phyloP scores from a whole-genome alignment of 2,888 invertebrate species.

The Laspeyria flexula region DNA sequence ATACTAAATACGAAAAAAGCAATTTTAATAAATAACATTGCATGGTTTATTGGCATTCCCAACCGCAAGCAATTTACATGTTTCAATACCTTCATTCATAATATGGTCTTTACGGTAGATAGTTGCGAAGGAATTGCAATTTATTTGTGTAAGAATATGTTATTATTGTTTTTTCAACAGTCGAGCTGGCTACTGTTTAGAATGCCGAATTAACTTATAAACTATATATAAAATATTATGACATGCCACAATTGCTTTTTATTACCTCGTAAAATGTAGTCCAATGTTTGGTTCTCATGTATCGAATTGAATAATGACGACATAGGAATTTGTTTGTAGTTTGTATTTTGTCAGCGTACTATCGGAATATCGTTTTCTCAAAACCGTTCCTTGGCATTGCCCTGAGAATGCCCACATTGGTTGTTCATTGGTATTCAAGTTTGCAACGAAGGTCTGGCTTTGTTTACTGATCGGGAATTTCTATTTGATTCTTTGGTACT shows the following conservation, averaged over 20 bases:
- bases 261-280: constrained; percentile 30
- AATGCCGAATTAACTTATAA: too few relatives aligned
- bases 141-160: constrained; percentile 6
- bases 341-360: constrained; percentile 70
- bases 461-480: constrained; percentile 72
- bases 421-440: constrained; percentile 70
- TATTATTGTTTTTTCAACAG: too few relatives aligned
- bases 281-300: constrained; percentile 67
- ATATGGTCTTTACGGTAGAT: constrained; percentile 33
- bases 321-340: constrained; percentile 73
- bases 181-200: too few relatives aligned
- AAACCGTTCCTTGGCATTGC: constrained; percentile 79
- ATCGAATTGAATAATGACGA: constrained; percentile 70
- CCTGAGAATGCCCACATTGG: constrained; percentile 69
- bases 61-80: constrained; percentile 50
- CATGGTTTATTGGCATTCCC: constrained; percentile 52
- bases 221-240: too few relatives aligned
- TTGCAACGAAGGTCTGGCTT: constrained; percentile 47
- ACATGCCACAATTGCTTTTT: too few relatives aligned
- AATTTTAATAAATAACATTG: constrained; percentile 52
- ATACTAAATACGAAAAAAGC: constrained; percentile 63
- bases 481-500: constrained; percentile 59
- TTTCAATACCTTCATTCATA: constrained; percentile 37
- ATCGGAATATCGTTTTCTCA: constrained; percentile 82
- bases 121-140: constrained; percentile 22